Evolutionary conservation across 2,888 invertebrate genomes (phyloP).

Genomic region (Andrena dorsata): DNA sequence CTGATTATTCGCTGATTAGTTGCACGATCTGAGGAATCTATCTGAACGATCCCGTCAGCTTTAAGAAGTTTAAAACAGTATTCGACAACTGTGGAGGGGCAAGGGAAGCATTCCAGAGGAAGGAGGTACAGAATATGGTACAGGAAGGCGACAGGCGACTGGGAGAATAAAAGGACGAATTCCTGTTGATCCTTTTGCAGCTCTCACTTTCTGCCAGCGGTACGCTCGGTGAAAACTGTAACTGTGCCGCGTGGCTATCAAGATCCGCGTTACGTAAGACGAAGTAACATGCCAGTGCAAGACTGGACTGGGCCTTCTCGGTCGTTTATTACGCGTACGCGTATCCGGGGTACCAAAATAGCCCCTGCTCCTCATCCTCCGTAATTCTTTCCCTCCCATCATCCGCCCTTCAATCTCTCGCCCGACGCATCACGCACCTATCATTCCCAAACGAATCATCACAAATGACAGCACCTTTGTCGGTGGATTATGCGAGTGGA

Average conservation of each 20-base stretch:
- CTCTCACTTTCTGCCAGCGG: conserved; percentile 64
- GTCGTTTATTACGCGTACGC: conserved; percentile 34
- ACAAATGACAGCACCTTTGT: background rate
- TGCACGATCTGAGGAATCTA: too few relatives aligned
- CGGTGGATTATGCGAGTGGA: background rate
- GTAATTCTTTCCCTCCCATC: background rate
- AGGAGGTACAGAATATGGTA: background rate
- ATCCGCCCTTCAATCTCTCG: background rate
- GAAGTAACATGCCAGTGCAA: conserved; percentile 29
- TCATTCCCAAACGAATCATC: background rate
- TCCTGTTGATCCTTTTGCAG: conserved; percentile 54
- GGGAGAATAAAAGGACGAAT: conserved; percentile 47
- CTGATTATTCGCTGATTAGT: background rate
- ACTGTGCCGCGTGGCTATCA: conserved; percentile 64
- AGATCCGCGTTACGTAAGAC: conserved; percentile 73
- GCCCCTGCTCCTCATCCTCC: background rate
- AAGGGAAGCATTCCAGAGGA: background rate
- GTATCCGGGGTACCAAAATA: conserved; percentile 5
- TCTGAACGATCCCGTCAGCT: background rate
- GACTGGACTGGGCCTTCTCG: conserved; percentile 34
- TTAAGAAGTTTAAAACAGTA: background rate
- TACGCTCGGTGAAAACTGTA: conserved; percentile 67
- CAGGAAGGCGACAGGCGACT: conserved; percentile 11
- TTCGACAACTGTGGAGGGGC: background rate
- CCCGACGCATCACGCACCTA: background rate